Percentiles rank a stretch among this genome's conserved stretches.
Evolutionary conservation across 2,888 invertebrate species (phyloP).

Genomic region (Gryllus longicercus): DNA sequence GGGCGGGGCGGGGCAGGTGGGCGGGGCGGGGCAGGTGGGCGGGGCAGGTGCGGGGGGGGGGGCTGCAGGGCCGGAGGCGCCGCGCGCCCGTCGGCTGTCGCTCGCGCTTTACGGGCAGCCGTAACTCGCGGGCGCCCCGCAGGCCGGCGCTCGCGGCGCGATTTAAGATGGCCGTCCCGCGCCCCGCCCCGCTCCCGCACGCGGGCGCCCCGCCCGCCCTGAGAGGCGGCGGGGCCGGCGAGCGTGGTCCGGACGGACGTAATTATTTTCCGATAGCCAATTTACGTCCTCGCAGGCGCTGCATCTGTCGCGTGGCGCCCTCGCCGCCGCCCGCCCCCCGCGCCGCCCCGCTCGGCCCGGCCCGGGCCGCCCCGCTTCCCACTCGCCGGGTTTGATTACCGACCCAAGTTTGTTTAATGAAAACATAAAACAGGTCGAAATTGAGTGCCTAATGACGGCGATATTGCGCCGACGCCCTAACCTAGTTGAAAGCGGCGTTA

Average conservation of each 20-base stretch:
- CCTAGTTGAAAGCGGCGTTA: slow-evolving; percentile 7
- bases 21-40: too few relatives aligned
- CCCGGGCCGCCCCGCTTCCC: not conserved
- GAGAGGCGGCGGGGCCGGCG: not conserved
- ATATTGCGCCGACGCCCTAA: slow-evolving; percentile 1
- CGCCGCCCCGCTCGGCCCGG: too few relatives aligned
- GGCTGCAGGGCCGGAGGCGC: too few relatives aligned
- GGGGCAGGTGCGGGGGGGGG: too few relatives aligned
- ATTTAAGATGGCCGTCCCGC: too few relatives aligned
- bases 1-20: too few relatives aligned
- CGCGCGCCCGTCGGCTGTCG: too few relatives aligned
- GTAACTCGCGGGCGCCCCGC: too few relatives aligned
- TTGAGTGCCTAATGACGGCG: slow-evolving; percentile 17
- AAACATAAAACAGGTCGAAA: slow-evolving; percentile 17
- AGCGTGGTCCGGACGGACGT: slow-evolving; percentile 2
- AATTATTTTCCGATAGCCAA: slow-evolving; percentile 10
- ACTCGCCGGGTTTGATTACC: not conserved
- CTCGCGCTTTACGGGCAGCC: too few relatives aligned
- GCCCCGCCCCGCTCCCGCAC: not conserved
- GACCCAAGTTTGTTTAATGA: slow-evolving; percentile 1
- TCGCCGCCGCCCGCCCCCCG: not conserved
- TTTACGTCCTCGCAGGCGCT: not conserved
- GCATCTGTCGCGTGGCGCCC: not conserved
- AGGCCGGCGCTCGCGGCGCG: too few relatives aligned
- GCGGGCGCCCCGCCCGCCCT: not conserved